Evolutionary conservation across 2,888 invertebrate genomes (phyloP).

Genomic region (Sthenelais limicola): DNA sequence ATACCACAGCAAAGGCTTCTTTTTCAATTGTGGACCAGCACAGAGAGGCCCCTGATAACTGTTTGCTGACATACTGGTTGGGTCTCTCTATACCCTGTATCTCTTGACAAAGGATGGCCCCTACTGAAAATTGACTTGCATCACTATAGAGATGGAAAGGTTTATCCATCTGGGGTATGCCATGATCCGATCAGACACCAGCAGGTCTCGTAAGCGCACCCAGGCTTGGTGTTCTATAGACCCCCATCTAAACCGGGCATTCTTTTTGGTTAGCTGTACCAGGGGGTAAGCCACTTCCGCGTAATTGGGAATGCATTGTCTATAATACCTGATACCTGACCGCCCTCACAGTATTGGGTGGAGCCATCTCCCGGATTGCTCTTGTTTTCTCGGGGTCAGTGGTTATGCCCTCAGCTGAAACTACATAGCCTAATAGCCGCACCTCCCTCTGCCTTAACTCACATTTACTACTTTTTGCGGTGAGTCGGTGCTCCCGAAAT

Average conservation of each 20-base stretch:
- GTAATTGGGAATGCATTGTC: conserved; percentile 34
- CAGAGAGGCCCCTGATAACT: neutral
- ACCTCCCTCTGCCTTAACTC: neutral
- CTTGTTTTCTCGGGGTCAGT: conserved; percentile 15
- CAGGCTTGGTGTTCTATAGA: conserved; percentile 3
- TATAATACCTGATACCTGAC: conserved; percentile 36
- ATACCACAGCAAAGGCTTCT: conserved; percentile 28
- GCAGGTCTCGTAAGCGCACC: conserved; percentile 2
- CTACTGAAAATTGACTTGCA: neutral
- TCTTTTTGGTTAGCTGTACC: conserved; percentile 6
- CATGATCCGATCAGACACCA: conserved; percentile 24
- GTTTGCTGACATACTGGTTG: conserved; percentile 23
- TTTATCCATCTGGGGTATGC: conserved; percentile 15
- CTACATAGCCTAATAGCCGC: conserved; percentile 20
- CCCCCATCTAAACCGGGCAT: conserved; percentile 1
- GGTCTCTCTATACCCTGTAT: conserved; percentile 22
- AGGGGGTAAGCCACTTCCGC: conserved; percentile 36
- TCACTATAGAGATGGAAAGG: conserved; percentile 35
- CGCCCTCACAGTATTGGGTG: conserved; percentile 22
- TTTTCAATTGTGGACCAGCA: conserved; percentile 33
- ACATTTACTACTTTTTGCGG: conserved; percentile 15
- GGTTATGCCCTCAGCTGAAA: conserved; percentile 40
- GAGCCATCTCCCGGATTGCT: conserved; percentile 17
- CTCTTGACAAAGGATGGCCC: conserved; percentile 28
- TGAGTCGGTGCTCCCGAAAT: conserved; percentile 7